Conservation (phyloP, 2,797 vertebrate species). For the Pipistrellus kuhlii region DNA sequence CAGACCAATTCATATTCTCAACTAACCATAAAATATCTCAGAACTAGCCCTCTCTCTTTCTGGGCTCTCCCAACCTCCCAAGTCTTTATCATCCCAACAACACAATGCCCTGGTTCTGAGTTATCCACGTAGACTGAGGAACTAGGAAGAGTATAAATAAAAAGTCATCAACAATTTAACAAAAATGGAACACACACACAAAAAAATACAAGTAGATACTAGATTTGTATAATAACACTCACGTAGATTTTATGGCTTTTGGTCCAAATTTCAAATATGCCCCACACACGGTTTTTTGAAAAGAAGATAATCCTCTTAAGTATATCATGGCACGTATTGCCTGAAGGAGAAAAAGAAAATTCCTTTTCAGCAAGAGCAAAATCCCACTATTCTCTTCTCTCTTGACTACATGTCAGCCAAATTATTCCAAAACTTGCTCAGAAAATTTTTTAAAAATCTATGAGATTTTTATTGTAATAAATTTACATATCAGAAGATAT, state of each 20-base stretch:
- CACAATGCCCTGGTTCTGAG: background rate
- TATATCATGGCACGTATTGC: conserved; percentile 9
- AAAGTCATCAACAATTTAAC: background rate
- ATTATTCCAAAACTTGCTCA: background rate
- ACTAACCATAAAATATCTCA: background rate
- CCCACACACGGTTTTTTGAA: conserved; percentile 50
- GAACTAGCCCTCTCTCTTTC: background rate
- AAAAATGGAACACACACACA: background rate
- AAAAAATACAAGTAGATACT: background rate
- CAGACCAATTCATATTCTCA: background rate
- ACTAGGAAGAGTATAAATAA: background rate
- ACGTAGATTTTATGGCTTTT: conserved; percentile 60
- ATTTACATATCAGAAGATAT: background rate
- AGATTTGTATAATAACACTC: conserved; percentile 40
- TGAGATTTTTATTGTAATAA: background rate
- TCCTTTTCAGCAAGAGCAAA: background rate
- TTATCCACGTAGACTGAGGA: background rate
- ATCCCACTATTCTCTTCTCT: background rate
- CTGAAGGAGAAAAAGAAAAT: conserved; percentile 57
- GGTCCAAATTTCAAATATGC: conserved; percentile 38
- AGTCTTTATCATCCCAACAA: background rate
- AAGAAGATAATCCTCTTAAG: conserved; percentile 61
- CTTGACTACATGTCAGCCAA: background rate
- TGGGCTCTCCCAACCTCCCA: background rate
- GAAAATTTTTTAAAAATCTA: background rate